Evolutionary conservation across 1,140 invertebrate species (phyloP).

Genomic region (Acromyrmex heyeri): DNA sequence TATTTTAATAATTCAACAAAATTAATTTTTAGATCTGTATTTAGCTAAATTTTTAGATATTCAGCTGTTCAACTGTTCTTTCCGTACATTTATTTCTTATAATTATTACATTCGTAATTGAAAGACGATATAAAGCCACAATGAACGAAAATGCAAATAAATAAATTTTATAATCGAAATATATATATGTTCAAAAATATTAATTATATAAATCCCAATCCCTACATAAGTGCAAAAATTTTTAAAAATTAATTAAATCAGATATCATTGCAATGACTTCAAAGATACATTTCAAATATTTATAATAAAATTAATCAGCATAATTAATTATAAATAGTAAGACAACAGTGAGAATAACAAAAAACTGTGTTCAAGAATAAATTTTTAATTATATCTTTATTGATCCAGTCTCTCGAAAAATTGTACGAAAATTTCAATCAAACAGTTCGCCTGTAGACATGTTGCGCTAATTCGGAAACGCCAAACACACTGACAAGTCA

Average conservation of each 20-base stretch:
- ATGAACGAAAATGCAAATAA: not conserved
- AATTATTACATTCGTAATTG: conserved; percentile 10
- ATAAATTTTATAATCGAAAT: conserved; percentile 2
- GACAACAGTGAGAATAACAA: not conserved
- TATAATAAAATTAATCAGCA: not conserved
- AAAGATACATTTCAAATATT: not conserved
- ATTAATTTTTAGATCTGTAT: no score
- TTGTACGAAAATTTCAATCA: not conserved
- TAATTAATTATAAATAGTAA: not conserved
- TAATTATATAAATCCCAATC: not conserved
- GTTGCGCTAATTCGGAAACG: conserved; percentile 23
- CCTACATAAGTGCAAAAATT: not conserved
- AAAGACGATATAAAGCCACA: not conserved
- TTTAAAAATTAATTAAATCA: not conserved
- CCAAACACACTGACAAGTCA: conserved; percentile 39
- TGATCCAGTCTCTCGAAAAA: not conserved
- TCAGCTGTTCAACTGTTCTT: no score
- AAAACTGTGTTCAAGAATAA: not conserved
- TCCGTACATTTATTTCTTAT: not conserved
- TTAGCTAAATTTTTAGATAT: no score
- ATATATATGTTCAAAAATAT: not conserved
- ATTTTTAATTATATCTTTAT: not conserved
- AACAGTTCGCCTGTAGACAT: not conserved
- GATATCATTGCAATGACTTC: not conserved
- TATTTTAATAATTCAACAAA: no score